phyloP scores from a whole-genome alignment of 2,113 vertebrate genomes.

The Hyla sarda region DNA sequence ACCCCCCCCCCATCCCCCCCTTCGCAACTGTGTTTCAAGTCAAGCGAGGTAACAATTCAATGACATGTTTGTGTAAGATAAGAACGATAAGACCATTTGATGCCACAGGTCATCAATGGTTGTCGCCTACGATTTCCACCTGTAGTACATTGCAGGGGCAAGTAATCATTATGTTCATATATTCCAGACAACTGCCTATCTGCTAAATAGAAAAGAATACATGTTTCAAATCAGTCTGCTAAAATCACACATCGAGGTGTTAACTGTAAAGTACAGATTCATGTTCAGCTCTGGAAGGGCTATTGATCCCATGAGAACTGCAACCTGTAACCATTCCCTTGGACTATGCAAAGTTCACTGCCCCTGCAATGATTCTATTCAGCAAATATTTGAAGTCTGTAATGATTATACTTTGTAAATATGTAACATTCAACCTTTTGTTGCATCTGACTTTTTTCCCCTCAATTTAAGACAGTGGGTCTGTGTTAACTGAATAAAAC shows the following conservation, averaged over 20 bases:
- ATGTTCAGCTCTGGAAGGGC: background rate
- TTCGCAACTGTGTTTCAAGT: conserved; percentile 23
- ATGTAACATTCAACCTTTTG: conserved; percentile 50
- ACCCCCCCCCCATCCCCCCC: too few species aligned
- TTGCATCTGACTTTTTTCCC: conserved; percentile 32
- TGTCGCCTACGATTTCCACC: conserved; percentile 41
- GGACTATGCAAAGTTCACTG: conserved; percentile 53
- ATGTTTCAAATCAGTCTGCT: conserved; percentile 26
- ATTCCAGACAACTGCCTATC: background rate
- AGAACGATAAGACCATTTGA: too few species aligned
- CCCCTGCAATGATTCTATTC: conserved; percentile 51
- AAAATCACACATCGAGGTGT: conserved; percentile 40
- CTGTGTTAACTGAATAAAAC: background rate
- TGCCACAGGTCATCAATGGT: conserved; percentile 55
- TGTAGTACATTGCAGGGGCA: background rate
- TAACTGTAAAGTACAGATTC: conserved; percentile 13
- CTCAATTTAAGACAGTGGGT: conserved; percentile 5
- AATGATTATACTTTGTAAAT: conserved; percentile 58
- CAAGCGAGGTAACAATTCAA: conserved; percentile 45
- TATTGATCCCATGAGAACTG: conserved; percentile 33
- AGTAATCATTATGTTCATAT: conserved; percentile 33
- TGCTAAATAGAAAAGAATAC: conserved; percentile 9
- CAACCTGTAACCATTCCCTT: conserved; percentile 39
- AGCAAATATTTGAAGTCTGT: conserved; percentile 56
- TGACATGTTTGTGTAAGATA: conserved; percentile 55